A percentile compares a stretch with the other conserved stretches of the same genome.
These are phyloP conservation scores for Brachionus koreanus DNA, from an alignment of 1,140 invertebrate species.

Conservation along the genomic window DNA sequence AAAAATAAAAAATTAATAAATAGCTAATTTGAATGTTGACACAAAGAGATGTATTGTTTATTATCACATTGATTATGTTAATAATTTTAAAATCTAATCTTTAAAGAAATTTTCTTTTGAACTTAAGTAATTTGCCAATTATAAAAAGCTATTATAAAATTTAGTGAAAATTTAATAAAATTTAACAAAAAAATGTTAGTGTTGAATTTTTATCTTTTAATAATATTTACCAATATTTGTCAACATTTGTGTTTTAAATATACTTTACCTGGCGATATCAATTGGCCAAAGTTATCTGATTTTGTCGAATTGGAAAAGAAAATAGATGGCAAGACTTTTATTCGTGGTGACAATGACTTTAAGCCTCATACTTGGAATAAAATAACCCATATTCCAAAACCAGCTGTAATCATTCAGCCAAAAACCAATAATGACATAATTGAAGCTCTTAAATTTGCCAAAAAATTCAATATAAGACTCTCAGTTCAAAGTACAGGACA, in stretches of 20 bases:
- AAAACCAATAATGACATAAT: background rate
- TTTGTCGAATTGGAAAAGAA: background rate
- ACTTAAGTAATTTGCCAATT: too few species aligned
- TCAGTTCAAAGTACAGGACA: background rate
- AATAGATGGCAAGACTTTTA: background rate
- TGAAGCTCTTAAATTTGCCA: background rate
- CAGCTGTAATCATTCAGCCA: slow-evolving; percentile 14
- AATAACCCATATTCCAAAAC: background rate
- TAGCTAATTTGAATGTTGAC: too few species aligned
- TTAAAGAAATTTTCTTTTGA: too few species aligned
- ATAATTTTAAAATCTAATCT: too few species aligned
- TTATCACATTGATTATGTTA: too few species aligned
- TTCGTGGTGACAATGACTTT: background rate
- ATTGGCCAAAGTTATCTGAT: slow-evolving; percentile 7
- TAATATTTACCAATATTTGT: too few species aligned
- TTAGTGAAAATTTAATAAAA: too few species aligned
- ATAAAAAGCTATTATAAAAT: too few species aligned
- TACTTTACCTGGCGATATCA: background rate
- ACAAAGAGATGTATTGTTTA: too few species aligned
- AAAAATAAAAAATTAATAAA: too few species aligned
- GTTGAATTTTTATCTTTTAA: too few species aligned
- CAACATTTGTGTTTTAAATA: background rate
- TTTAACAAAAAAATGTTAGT: too few species aligned
- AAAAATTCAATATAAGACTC: background rate
- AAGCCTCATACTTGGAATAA: background rate